Percentiles rank a stretch among this genome's conserved stretches.
Conservation (phyloP, 2,888 invertebrate genomes). For the Acronicta aceris region DNA sequence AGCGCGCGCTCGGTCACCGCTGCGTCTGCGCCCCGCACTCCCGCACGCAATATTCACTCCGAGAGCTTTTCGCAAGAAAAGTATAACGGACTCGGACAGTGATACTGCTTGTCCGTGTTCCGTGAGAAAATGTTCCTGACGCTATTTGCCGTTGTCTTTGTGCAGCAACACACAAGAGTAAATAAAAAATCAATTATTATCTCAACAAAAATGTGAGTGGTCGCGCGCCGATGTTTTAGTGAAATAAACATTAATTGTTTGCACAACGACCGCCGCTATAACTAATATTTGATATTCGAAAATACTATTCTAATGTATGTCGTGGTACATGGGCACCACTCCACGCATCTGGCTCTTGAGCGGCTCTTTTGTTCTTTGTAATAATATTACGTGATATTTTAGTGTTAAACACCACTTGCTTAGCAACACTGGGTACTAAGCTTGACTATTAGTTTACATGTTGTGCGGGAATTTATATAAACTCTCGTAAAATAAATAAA, state of each 20-base stretch:
- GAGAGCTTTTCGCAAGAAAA: constrained; percentile 69
- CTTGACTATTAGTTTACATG: constrained; percentile 7
- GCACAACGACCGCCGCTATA: constrained; percentile 85
- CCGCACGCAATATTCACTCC: constrained; percentile 48
- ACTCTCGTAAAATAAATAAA: no score
- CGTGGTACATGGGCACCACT: constrained; percentile 76
- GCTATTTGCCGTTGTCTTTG: constrained; percentile 76
- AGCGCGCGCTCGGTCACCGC: constrained; percentile 62
- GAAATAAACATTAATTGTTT: constrained; percentile 88
- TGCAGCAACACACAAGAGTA: constrained; percentile 80
- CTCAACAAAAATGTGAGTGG: constrained; percentile 85
- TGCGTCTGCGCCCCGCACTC: constrained; percentile 43
- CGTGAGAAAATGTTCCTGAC: constrained; percentile 78
- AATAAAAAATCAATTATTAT: constrained; percentile 87
- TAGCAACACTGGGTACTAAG: constrained; percentile 30
- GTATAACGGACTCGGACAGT: constrained; percentile 60
- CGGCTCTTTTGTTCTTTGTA: constrained; percentile 82
- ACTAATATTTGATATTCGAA: constrained; percentile 88
- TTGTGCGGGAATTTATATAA: neutral
- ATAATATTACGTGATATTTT: constrained; percentile 70
- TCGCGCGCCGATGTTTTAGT: constrained; percentile 87
- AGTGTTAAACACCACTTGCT: constrained; percentile 42
- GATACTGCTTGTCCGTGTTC: constrained; percentile 57
- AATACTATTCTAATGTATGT: constrained; percentile 88
- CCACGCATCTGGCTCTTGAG: constrained; percentile 80